phyloP scores from a whole-genome alignment of 1,140 invertebrate genomes.

The Elysia chlorotica region DNA sequence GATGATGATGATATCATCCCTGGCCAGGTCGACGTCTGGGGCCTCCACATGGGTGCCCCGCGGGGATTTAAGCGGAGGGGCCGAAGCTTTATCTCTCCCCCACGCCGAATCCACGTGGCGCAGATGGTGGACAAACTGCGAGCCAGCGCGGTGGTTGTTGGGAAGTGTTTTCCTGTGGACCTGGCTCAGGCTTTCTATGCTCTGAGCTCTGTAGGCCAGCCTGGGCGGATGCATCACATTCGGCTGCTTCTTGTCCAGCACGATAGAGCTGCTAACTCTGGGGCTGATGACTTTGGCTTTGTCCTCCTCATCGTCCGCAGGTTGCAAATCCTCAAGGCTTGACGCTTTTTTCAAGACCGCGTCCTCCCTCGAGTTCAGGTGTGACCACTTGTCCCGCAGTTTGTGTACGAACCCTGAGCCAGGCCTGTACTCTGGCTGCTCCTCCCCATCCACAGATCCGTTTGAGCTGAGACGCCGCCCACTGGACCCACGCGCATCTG shows the following conservation, averaged over 20 bases:
- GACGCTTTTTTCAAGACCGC: slow-evolving; percentile 35
- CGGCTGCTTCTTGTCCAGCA: background rate
- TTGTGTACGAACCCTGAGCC: slow-evolving; percentile 57
- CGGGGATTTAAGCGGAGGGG: slow-evolving; percentile 8
- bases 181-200: slow-evolving; percentile 10
- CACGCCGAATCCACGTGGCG: slow-evolving; percentile 23
- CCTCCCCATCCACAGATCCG: slow-evolving; percentile 30
- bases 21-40: slow-evolving; percentile 43
- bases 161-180: background rate
- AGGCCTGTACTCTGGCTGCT: slow-evolving; percentile 48
- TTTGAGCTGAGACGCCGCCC: background rate
- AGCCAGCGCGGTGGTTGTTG: too few relatives aligned
- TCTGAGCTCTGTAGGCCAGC: slow-evolving; percentile 8
- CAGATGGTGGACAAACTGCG: too few relatives aligned
- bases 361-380: slow-evolving; percentile 35
- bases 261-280: background rate
- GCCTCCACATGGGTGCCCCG: slow-evolving; percentile 27
- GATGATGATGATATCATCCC: slow-evolving; percentile 52
- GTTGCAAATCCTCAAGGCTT: slow-evolving; percentile 50
- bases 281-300: background rate
- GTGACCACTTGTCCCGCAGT: slow-evolving; percentile 49
- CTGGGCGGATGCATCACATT: too few relatives aligned
- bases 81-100: slow-evolving; percentile 4
- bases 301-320: background rate
- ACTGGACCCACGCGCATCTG: background rate